Evolutionary conservation across 2,888 invertebrate genomes (phyloP), one percentile per base, ranked within the genome.

Genomic region (Loripinus fragilis): DNA sequence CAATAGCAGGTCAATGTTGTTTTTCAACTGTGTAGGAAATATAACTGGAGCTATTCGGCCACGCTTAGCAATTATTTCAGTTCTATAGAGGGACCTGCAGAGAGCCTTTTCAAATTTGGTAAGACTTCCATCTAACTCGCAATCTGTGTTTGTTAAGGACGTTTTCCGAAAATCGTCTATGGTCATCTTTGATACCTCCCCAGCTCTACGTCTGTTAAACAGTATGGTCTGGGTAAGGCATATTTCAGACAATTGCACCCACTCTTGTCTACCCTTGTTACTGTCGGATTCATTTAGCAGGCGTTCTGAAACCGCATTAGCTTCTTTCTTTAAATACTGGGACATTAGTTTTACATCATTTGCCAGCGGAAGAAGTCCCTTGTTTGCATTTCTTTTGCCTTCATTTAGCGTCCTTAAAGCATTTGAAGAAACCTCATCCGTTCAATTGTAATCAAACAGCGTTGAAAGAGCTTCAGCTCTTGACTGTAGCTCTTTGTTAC

Each of bases 101-200:
- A 74, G 67, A 10, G 0, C n/a, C 41, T 41, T 74, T 41, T 74
- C 67, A 7, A 67, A 33, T 20, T 33, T 42, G 17, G 67, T 25
- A 15, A 74, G 23, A 17, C 17, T 20, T 25, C 23, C 45, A 35
- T 73, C 35, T n/a, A 65, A 66, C 25, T 48, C 17, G 8, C 33
- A n/a, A n/a, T 66, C 48, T 23, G 30, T 66, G 48, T 66, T 50
- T 25, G 45, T n/a, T 28, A 12, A 23, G 12, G 1, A 28, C 33
- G 2, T 45, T 17, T 64, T 41, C 23, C 25, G 10, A 28, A 17
- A 73, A 25, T 73, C 73, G 20, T 5, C 50, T 12, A 42, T 42
- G 2, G 28, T 73, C 35, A 73, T 73, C 20, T 73, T 73, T 1
- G 73, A 73, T 20, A 73, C 73, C 33, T 65, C 66, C 8, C 73